These are phyloP conservation scores for Drosophila micromelanica DNA, from an alignment of 1,140 invertebrate species.

Conservation along the genomic window DNA sequence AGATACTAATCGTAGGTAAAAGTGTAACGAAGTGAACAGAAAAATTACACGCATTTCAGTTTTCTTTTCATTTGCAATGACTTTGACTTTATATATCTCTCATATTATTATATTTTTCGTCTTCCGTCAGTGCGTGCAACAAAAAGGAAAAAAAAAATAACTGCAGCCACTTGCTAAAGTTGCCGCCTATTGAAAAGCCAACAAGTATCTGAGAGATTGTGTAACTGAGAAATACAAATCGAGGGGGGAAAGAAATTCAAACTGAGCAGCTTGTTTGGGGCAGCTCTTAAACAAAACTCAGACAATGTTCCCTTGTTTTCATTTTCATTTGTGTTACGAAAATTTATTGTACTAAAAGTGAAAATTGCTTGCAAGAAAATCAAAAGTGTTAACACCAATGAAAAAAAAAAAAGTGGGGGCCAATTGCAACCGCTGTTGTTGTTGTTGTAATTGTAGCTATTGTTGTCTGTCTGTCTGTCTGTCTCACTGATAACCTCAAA, in stretches of 20 bases:
- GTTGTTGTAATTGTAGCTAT: conserved; percentile 27
- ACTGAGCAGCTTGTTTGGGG: no score
- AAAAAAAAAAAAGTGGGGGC: conserved; percentile 18
- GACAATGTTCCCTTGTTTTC: conserved; percentile 61
- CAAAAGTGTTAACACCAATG: conserved; percentile 5
- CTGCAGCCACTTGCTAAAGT: conserved; percentile 10
- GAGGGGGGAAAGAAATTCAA: neutral
- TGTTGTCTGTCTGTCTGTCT: conserved; percentile 2
- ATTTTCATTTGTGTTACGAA: conserved; percentile 52
- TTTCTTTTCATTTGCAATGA: conserved; percentile 55
- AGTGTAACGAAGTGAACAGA: conserved; percentile 59
- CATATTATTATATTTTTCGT: conserved; percentile 7
- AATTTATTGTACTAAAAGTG: conserved; percentile 70
- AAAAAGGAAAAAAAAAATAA: conserved; percentile 2
- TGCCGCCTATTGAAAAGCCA: conserved; percentile 28
- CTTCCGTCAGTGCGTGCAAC: conserved; percentile 57
- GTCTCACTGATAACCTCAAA: conserved; percentile 14
- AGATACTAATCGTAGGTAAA: conserved; percentile 46
- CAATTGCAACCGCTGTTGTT: conserved; percentile 35
- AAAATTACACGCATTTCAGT: conserved; percentile 66
- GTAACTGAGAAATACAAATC: conserved; percentile 18
- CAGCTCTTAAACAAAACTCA: conserved; percentile 11
- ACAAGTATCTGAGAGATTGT: conserved; percentile 35
- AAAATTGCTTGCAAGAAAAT: conserved; percentile 58
- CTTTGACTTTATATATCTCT: conserved; percentile 47